These are phyloP conservation scores for Alligator sinensis DNA, from an alignment of 2,113 vertebrate species.

Conservation along the genomic window DNA sequence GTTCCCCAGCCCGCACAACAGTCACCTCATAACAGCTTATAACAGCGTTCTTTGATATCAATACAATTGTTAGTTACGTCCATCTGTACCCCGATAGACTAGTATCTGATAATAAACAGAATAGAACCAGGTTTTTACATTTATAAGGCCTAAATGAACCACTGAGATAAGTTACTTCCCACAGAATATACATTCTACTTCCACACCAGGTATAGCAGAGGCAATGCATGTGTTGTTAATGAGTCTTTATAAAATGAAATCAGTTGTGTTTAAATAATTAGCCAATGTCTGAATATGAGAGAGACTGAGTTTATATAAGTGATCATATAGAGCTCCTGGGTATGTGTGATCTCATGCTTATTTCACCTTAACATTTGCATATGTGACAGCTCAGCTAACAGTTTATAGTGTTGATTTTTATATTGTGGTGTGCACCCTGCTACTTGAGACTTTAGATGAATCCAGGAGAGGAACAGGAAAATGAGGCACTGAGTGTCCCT, in stretches of 20 bases:
- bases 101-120: background rate
- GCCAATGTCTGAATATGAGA: background rate
- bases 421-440: background rate
- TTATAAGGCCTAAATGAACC: background rate
- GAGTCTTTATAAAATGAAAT: background rate
- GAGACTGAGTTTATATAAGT: background rate
- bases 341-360: constrained; percentile 5
- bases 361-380: constrained; percentile 1
- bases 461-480: constrained; percentile 22
- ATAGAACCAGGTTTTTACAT: background rate
- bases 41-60: too few relatives aligned
- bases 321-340: constrained; percentile 8
- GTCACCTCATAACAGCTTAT: too few relatives aligned
- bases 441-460: constrained; percentile 44
- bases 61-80: too few relatives aligned
- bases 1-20: too few relatives aligned
- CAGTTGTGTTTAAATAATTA: constrained; percentile 13
- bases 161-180: background rate
- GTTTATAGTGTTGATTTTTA: constrained; percentile 6
- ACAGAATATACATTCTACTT: background rate
- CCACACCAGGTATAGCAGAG: background rate
- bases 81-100: background rate
- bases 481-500: constrained; percentile 51
- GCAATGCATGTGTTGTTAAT: background rate
- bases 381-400: background rate